Conservation (phyloP, 2,888 invertebrate genomes). For the Erebia epiphron region DNA sequence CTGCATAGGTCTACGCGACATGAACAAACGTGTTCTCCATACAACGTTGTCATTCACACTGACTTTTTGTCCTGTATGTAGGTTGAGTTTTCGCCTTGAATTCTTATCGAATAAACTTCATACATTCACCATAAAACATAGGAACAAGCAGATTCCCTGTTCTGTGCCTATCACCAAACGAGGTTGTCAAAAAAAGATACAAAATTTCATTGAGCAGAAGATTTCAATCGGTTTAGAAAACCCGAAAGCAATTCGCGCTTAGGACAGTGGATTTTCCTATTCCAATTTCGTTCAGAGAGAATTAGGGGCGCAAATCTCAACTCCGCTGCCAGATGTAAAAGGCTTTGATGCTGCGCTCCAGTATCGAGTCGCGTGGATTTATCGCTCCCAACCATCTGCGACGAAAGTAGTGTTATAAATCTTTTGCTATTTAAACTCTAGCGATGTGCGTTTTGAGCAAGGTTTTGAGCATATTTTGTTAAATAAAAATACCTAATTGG, state of each 20-base stretch:
- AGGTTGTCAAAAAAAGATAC: background rate
- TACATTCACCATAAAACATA: too few species aligned
- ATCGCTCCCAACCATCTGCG: constrained; percentile 17
- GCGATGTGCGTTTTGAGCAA: background rate
- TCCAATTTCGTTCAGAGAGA: constrained; percentile 35
- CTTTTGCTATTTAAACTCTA: background rate
- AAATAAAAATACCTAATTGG: too few species aligned
- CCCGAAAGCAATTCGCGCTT: constrained; percentile 28
- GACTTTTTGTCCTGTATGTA: too few species aligned
- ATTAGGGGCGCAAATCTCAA: constrained; percentile 39
- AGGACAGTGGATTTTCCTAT: constrained; percentile 27
- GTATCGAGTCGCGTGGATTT: constrained; percentile 22
- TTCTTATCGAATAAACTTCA: too few species aligned
- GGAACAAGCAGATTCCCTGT: too few species aligned
- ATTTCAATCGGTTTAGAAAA: constrained; percentile 32
- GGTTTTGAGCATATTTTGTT: background rate
- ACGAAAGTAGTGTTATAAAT: constrained; percentile 8
- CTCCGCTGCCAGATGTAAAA: constrained; percentile 38
- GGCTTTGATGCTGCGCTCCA: constrained; percentile 22
- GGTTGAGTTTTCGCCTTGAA: too few species aligned
- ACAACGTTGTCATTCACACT: too few species aligned
- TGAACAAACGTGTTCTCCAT: too few species aligned
- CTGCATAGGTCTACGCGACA: too few species aligned
- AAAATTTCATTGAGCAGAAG: background rate
- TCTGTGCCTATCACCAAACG: too few species aligned